Conservation (phyloP, 2,888 invertebrate species). For the Acrocyrtus sp. region DNA sequence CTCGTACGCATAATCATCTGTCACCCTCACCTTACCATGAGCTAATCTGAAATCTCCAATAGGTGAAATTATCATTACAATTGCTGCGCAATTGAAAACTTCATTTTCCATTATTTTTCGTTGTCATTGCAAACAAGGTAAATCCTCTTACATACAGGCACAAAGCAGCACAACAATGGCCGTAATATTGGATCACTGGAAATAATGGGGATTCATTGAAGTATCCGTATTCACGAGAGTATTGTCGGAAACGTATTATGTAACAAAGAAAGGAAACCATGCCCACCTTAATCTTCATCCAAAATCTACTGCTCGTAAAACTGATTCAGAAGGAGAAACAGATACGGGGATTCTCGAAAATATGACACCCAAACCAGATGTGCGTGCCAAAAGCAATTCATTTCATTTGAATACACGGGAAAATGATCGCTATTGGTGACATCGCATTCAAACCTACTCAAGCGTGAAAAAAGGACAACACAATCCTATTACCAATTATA, state of each 20-base stretch:
- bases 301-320: too few relatives aligned
- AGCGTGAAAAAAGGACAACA: constrained; percentile 51
- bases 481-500: constrained; percentile 49
- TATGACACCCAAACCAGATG: constrained; percentile 37
- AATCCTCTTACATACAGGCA: constrained; percentile 30
- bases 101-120: constrained; percentile 15
- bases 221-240: constrained; percentile 6
- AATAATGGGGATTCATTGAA: constrained; percentile 25
- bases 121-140: constrained; percentile 8
- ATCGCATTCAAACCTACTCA: constrained; percentile 29
- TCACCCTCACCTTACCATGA: too few relatives aligned
- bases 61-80: too few relatives aligned
- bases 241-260: neutral
- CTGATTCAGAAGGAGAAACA: too few relatives aligned
- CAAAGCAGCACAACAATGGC: constrained; percentile 20
- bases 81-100: constrained; percentile 22
- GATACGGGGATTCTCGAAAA: too few relatives aligned
- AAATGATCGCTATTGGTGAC: constrained; percentile 31
- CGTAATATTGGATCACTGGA: constrained; percentile 13
- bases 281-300: too few relatives aligned
- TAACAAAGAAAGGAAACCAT: neutral
- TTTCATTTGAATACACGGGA: constrained; percentile 13
- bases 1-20: too few relatives aligned
- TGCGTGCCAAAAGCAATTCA: constrained; percentile 19
- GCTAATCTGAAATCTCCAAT: too few relatives aligned